Percentiles rank a stretch among this genome's conserved stretches.
These are phyloP conservation scores for Cheilinus undulatus DNA, from an alignment of 2,113 vertebrate species.

Conservation along the genomic window DNA sequence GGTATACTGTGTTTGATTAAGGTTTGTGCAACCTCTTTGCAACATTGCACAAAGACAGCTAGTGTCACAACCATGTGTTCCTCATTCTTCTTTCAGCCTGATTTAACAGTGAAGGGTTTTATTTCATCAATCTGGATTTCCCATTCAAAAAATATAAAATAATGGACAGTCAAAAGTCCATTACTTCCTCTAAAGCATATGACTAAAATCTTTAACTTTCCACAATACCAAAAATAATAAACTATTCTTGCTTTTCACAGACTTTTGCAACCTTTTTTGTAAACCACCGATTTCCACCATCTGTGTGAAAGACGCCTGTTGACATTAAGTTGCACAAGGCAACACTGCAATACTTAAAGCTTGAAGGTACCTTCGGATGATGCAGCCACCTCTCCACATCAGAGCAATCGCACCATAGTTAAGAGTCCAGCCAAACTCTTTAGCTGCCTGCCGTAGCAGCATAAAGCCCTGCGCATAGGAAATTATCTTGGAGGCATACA, in stretches of 20 bases:
- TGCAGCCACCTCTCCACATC: conserved; percentile 99
- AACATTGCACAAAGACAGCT: conserved; percentile 35
- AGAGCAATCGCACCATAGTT: conserved; percentile 96
- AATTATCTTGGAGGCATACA: conserved; percentile 98
- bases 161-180: background rate
- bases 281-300: conserved; percentile 48
- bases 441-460: conserved; percentile 94
- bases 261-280: background rate
- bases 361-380: conserved; percentile 92
- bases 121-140: conserved; percentile 31
- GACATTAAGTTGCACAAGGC: conserved; percentile 41
- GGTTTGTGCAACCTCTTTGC: conserved; percentile 27
- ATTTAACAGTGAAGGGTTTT: conserved; percentile 14
- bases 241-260: background rate
- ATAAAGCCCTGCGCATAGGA: conserved; percentile 98
- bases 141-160: conserved; percentile 46
- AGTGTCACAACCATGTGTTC: conserved; percentile 51
- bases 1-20: conserved; percentile 29
- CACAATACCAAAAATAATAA: background rate
- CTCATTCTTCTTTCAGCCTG: conserved; percentile 29
- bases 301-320: conserved; percentile 27
- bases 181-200: background rate
- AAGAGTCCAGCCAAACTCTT: conserved; percentile 93
- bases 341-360: conserved; percentile 6
- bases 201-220: background rate